These are phyloP conservation scores for Drosophila flavopinicola DNA, from an alignment of 2,888 invertebrate genomes.

Conservation along the genomic window DNA sequence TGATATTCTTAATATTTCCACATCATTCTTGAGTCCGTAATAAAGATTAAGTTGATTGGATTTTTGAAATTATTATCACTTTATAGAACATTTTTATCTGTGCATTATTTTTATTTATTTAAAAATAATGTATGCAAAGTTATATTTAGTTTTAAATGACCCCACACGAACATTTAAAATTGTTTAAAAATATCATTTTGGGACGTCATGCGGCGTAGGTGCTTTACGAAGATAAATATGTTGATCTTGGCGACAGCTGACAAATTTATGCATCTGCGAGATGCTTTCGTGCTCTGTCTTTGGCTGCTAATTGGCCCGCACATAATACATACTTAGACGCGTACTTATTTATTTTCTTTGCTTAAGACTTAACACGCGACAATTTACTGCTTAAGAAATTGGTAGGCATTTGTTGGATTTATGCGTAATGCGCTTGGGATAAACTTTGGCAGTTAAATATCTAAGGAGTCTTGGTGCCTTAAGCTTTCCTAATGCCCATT, in stretches of 20 bases:
- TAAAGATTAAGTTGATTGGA: neutral
- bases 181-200: conserved; percentile 24
- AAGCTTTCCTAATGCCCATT: conserved; percentile 48
- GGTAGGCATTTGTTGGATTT: conserved; percentile 43
- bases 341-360: conserved; percentile 39
- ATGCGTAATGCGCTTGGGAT: conserved; percentile 29
- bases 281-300: conserved; percentile 23
- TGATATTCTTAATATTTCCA: neutral
- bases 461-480: conserved; percentile 22
- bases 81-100: too few relatives aligned
- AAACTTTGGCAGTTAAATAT: conserved; percentile 45
- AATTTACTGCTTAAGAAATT: conserved; percentile 33
- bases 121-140: too few relatives aligned
- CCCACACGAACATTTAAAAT: conserved; percentile 5
- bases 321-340: conserved; percentile 20
- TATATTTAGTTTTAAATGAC: neutral
- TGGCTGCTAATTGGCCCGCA: conserved; percentile 58
- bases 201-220: conserved; percentile 33
- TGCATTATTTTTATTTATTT: too few relatives aligned
- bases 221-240: conserved; percentile 36
- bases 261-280: conserved; percentile 68
- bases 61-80: too few relatives aligned
- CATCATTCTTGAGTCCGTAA: neutral
- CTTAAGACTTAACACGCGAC: conserved; percentile 33
- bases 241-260: conserved; percentile 62